phyloP scores from a whole-genome alignment of 2,113 vertebrate species.

The Pollachius pollachius region DNA sequence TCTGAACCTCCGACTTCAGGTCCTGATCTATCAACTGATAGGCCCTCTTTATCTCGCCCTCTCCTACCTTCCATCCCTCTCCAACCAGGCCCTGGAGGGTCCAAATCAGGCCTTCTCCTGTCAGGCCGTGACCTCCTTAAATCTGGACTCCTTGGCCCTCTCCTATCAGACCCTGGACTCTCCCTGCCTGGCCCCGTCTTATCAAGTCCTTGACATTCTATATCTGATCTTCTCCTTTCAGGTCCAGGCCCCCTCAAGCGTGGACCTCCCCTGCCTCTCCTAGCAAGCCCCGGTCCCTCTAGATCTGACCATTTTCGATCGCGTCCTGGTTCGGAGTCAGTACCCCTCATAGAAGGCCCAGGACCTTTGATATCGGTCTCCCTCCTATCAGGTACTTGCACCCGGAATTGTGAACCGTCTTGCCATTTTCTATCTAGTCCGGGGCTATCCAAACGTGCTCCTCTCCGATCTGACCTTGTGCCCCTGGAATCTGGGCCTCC shows the following conservation, averaged over 20 bases:
- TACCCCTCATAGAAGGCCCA: background rate
- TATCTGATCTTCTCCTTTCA: background rate
- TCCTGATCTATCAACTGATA: background rate
- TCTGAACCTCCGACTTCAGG: background rate
- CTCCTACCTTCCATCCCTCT: slow-evolving; percentile 21
- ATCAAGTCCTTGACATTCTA: background rate
- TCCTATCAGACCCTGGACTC: background rate
- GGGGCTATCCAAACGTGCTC: background rate
- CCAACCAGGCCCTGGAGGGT: slow-evolving; percentile 7
- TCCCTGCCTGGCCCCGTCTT: background rate
- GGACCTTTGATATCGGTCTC: slow-evolving; percentile 8
- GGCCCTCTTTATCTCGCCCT: background rate
- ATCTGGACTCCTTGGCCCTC: slow-evolving; percentile 6
- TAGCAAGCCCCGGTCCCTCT: slow-evolving; percentile 9
- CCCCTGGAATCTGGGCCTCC: background rate
- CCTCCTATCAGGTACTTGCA: background rate
- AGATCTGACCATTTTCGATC: background rate
- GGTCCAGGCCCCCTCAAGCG: background rate
- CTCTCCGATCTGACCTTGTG: slow-evolving; percentile 7
- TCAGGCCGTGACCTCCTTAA: slow-evolving; percentile 4
- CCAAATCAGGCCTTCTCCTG: slow-evolving; percentile 5
- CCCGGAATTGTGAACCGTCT: background rate
- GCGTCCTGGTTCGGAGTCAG: background rate
- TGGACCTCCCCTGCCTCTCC: background rate
- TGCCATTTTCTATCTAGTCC: slow-evolving; percentile 1